Percentiles rank a stretch among this genome's conserved stretches.
Conservation (phyloP, 2,113 vertebrate species). For the Petrocephalus zakoni region DNA sequence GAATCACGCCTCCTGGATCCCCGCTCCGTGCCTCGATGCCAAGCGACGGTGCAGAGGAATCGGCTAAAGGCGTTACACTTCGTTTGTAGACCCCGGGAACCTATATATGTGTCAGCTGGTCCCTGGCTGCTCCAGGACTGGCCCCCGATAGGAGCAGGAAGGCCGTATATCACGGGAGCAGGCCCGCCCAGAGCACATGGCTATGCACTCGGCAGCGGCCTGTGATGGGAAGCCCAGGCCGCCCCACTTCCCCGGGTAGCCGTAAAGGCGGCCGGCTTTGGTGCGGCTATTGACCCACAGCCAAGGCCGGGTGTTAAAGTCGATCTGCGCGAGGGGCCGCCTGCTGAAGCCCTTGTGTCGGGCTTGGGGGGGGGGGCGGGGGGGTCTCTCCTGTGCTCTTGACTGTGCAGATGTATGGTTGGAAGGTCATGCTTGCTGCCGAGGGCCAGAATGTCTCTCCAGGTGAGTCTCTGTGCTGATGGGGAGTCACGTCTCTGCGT, state of each 20-base stretch:
- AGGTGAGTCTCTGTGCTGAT: slow-evolving; percentile 51
- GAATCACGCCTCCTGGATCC: slow-evolving; percentile 54
- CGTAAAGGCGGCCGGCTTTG: slow-evolving; percentile 19
- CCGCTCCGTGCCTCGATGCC: slow-evolving; percentile 47
- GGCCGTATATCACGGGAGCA: slow-evolving; percentile 35
- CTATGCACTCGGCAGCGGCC: slow-evolving; percentile 46
- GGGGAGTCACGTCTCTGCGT: slow-evolving; percentile 24
- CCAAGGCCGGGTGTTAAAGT: slow-evolving; percentile 31
- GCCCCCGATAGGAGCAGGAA: slow-evolving; percentile 25
- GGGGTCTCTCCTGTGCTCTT: not conserved
- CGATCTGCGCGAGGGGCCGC: slow-evolving; percentile 35
- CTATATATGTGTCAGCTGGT: slow-evolving; percentile 47
- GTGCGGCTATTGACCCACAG: slow-evolving; percentile 32
- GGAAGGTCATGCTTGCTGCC: not conserved
- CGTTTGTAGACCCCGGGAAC: slow-evolving; percentile 51
- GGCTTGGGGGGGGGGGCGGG: not conserved
- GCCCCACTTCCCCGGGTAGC: slow-evolving; percentile 31
- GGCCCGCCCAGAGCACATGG: slow-evolving; percentile 44
- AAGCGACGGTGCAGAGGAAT: slow-evolving; percentile 53
- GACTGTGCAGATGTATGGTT: not conserved
- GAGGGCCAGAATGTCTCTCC: slow-evolving; percentile 26
- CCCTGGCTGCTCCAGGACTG: slow-evolving; percentile 30
- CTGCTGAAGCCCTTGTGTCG: slow-evolving; percentile 7
- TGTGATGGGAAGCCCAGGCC: slow-evolving; percentile 18
- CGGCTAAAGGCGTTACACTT: slow-evolving; percentile 50